These are phyloP conservation scores for Melanerpes aurifrons DNA, from an alignment of 2,113 vertebrate species.

Conservation along the genomic window DNA sequence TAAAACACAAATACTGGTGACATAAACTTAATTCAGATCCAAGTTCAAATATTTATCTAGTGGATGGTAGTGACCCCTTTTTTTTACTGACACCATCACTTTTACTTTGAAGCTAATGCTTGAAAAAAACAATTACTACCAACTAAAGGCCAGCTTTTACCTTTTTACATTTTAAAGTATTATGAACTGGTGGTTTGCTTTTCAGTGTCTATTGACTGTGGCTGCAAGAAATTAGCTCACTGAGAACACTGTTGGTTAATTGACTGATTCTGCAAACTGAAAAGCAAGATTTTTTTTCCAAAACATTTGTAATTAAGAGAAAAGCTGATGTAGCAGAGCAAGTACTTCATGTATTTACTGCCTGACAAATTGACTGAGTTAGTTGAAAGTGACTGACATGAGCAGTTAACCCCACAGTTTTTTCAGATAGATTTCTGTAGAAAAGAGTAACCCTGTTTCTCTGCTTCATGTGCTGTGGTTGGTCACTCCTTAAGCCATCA, in stretches of 20 bases:
- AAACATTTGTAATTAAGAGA: not conserved
- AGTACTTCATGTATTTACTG: not conserved
- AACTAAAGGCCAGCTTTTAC: not conserved
- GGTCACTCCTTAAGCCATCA: not conserved
- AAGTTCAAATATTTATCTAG: not conserved
- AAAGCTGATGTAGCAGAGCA: not conserved
- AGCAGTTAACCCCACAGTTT: not conserved
- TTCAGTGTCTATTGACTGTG: not conserved
- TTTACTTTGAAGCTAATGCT: not conserved
- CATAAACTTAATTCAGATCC: not conserved
- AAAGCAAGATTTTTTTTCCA: not conserved
- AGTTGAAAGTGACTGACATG: not conserved
- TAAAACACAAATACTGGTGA: not conserved
- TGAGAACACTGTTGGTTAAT: not conserved
- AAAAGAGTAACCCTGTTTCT: not conserved
- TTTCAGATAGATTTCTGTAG: not conserved
- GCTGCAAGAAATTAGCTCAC: not conserved
- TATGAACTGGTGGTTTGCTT: not conserved
- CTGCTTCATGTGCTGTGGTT: not conserved
- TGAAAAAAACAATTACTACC: not conserved
- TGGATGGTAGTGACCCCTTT: not conserved
- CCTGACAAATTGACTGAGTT: not conserved
- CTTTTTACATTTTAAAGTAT: not conserved
- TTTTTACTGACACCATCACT: not conserved
- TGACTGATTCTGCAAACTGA: not conserved